Base-by-base conservation (phyloP, 2,888 invertebrate genomes). In the Stenurella melanura region DNA sequence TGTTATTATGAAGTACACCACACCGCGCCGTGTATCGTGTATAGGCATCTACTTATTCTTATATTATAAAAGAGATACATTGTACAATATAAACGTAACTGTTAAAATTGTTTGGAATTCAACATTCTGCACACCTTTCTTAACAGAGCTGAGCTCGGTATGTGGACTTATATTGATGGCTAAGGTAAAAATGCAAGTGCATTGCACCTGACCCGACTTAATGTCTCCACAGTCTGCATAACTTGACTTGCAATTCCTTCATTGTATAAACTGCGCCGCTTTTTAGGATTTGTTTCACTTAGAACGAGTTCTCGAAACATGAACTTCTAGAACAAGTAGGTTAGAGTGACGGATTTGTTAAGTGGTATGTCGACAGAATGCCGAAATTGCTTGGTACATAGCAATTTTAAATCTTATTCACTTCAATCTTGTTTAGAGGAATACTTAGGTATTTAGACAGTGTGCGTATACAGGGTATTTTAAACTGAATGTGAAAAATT, bases 121-220 rank as follows among this genome's bases (percentile, higher is more conserved):
- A n/a, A n/a, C 50, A 6, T 50, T 50, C 64, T 42, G 15, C 12
- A 42, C 38, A 42, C 17, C 64, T 17, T 26, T 10, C 26, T 30
- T 15, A n/a, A 42, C 19, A 42, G 61, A 17, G 64, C 12, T 42
- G 42, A 50, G n/a, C 50, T 1, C 12, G 50, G 50, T 50, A 50
- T n/a, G 50, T 50, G 50, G n/a, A 50, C n/a, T 61, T 58, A 26
- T 61, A 61, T 61, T 30, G 30, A 61, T 61, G 30, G 61, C 30
- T n/a, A 58, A 30, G 34, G 68, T 68, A 58, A 57, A 69, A 69
- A 69, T 57, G 69, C 34, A 58, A 57, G 69, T 26, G 69, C 69
- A 57, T 18, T 69, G 57, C 57, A 54, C 69, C 69, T 57, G 58
- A 69, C 34, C 58, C 57, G 57, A 69, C 57, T 30, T 54, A 26